These are phyloP conservation scores for Eupithecia pulchellata DNA, from an alignment of 2,888 invertebrate species.

Conservation along the genomic window DNA sequence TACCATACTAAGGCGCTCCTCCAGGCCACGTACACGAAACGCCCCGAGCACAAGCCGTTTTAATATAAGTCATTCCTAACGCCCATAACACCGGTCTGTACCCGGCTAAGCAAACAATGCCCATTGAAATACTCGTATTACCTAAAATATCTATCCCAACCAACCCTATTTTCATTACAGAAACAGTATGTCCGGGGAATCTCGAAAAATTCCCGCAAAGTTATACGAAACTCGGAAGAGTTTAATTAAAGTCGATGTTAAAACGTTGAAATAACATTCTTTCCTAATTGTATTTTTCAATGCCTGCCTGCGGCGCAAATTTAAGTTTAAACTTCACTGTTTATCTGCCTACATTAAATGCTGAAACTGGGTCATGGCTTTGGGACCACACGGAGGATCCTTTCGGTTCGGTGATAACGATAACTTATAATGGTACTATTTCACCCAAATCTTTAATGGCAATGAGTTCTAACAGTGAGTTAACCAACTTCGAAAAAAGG, in stretches of 20 bases:
- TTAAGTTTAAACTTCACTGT: constrained; percentile 26
- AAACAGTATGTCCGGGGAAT: constrained; percentile 5
- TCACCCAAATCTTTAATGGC: too few species aligned
- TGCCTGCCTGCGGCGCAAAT: constrained; percentile 12
- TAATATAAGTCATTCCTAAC: too few species aligned
- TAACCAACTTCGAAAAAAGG: too few species aligned
- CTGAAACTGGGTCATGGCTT: constrained; percentile 14
- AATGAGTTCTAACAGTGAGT: too few species aligned
- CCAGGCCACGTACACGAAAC: too few species aligned
- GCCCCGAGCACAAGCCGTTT: too few species aligned
- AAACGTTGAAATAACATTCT: constrained; percentile 37
- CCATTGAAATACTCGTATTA: background rate
- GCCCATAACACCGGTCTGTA: too few species aligned
- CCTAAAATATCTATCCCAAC: background rate
- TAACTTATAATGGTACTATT: background rate
- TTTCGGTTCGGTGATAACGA: background rate
- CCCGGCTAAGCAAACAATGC: background rate
- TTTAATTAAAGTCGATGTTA: constrained; percentile 43
- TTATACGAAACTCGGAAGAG: constrained; percentile 29
- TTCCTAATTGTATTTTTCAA: constrained; percentile 29
- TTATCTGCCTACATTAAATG: constrained; percentile 16
- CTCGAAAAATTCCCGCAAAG: constrained; percentile 29
- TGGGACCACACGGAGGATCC: background rate
- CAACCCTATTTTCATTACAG: background rate
- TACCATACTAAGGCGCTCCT: too few species aligned